phyloP scores from a whole-genome alignment of 2,113 vertebrate genomes.

The Nicator chloris region DNA sequence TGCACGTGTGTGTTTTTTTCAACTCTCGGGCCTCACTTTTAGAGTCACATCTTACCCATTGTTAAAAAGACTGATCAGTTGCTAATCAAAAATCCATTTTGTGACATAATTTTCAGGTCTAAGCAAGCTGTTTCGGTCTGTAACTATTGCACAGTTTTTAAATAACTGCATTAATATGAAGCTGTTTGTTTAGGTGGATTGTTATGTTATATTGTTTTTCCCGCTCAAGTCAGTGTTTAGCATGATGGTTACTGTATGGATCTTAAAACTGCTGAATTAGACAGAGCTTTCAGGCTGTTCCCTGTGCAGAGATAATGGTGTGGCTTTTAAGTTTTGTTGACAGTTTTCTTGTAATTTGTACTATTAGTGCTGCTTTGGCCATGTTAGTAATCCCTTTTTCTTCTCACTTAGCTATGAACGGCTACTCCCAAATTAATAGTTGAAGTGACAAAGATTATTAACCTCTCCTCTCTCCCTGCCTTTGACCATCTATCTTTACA shows the following conservation, averaged over 20 bases:
- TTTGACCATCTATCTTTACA: neutral
- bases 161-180: neutral
- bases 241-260: neutral
- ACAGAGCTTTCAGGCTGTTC: neutral
- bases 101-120: neutral
- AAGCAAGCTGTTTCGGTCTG: neutral
- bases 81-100: neutral
- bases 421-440: neutral
- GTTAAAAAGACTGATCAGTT: neutral
- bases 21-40: neutral
- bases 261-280: neutral
- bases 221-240: neutral
- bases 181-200: neutral
- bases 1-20: neutral
- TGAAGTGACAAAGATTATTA: neutral
- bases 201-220: neutral
- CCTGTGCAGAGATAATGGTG: neutral
- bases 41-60: neutral
- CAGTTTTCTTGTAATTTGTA: neutral
- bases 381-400: neutral
- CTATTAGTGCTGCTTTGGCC: neutral
- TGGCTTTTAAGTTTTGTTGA: neutral
- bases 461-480: neutral
- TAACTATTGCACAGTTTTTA: neutral
- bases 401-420: neutral